Base-by-base conservation (phyloP, 1,140 invertebrate genomes). In the Ptiloglossa arizonensis region DNA sequence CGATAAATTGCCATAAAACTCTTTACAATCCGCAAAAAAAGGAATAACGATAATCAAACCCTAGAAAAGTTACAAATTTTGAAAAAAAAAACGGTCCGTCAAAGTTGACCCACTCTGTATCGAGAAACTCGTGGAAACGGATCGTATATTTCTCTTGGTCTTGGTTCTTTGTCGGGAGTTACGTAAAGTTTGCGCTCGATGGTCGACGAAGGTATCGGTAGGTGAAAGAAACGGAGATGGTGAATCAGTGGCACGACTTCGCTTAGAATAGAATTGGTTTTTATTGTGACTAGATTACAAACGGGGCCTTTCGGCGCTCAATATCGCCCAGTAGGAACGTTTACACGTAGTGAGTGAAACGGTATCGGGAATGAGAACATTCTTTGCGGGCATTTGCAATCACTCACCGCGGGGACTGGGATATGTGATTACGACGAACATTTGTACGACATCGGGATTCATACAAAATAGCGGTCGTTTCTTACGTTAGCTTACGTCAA, bases 231-330 rank as follows among this genome's bases (percentile, higher is more conserved):
- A 15, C 17, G 62, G 50, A 44, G 67, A 38, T 22, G 60, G 27
- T 64, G 24, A 63, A 52, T n/a, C 3, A 66, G 24, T 35, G 27
- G 5, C 32, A 74, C 15, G 57, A 46, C 64, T 75, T 22, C 62
- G 62, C 41, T 78, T 92, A 92, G 91, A 92, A 91, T 92, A 92
- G 89, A 92, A 91, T 92, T 91, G 89, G 87, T 89, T 92, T 91
- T 92, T 92, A 92, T 92, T 92, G 91, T 92, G 91, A 92, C 91
- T 92, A 92, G 91, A 92, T 92, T 92, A 92, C 90, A 92, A 92
- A 92, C 89, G 88, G 89, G 90, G 87, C 88, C 88, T 81, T 89
- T 81, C 87, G 89, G 88, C 90, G 88, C 81, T 86, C 82, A 83
- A 88, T 88, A 86, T 85, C 88, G 88, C 84, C 89, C 89, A 89